Conservation (phyloP, 2,113 vertebrate species). For the Orcinus orca region DNA sequence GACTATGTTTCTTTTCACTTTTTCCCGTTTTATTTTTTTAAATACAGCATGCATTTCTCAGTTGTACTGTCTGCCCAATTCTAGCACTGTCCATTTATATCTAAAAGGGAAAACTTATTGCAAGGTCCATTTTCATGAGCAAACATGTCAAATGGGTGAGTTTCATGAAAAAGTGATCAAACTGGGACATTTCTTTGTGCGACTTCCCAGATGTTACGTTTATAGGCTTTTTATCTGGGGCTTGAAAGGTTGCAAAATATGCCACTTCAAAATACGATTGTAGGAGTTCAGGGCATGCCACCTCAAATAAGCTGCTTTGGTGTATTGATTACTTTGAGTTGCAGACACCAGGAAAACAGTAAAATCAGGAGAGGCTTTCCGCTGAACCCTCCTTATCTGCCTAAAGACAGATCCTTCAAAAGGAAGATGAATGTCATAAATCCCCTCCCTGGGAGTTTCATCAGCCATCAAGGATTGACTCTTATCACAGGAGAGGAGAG, state of each 20-base stretch:
- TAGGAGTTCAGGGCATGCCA: background rate
- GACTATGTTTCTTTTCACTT: background rate
- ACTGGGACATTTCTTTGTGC: background rate
- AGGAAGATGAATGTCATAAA: background rate
- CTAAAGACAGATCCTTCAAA: background rate
- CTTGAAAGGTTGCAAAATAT: background rate
- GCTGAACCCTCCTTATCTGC: background rate
- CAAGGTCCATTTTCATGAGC: background rate
- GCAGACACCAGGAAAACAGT: background rate
- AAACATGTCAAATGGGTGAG: background rate
- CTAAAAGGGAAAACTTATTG: background rate
- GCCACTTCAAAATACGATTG: background rate
- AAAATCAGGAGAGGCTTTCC: background rate
- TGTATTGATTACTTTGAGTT: background rate
- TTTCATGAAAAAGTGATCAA: background rate
- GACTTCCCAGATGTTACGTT: background rate
- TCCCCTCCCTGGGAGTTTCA: background rate
- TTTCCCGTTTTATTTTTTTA: background rate
- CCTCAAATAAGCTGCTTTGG: background rate
- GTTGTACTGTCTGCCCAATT: background rate
- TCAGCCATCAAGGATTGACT: background rate
- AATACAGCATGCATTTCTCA: background rate
- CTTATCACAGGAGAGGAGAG: background rate
- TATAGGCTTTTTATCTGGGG: background rate
- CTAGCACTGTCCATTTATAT: background rate